Evolutionary conservation across 2,113 vertebrate genomes (phyloP), one percentile per base, ranked within the genome.

Genomic region (Probosciger aterrimus): DNA sequence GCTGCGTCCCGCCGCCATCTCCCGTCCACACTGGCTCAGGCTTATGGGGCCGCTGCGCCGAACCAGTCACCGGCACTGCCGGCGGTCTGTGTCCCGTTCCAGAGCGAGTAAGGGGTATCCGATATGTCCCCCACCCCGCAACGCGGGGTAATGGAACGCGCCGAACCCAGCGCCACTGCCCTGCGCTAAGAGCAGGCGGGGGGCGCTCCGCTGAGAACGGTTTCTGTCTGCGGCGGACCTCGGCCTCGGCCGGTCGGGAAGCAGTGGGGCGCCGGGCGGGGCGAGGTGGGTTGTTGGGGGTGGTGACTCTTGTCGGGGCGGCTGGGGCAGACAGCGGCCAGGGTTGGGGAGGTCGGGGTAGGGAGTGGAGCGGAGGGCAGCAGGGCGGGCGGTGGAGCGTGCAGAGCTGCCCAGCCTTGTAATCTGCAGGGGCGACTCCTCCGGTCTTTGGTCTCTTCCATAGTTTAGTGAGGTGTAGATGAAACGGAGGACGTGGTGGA

Each of bases 361-460:
- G 55, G 6, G 31, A 5, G 46, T 30, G 28, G 27, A 3, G 10
- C 8, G 20, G 35, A 6, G 18, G 39, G 10, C 31, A 19, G 28
- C 22, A 5, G 49, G 64, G 23, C 25, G 2, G 11, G 16, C 9
- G 4, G 18, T 27, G 11, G 31, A 33, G 8, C 5, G 8, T 6
- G 39, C 35, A 0, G 60, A 8, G 55, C 83, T 13, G n/a, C 41
- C 22, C 27, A 0, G 50, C 27, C 3, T 8, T 5, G 17, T 43
- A 14, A 1, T 35, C 30, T 49, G n/a, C 24, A 4, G 30, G 9
- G 65, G 6, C 4, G 6, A 1, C 9, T 41, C 16, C 16, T 2
- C 1, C 2, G 12, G 43, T 15, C 23, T 5, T 5, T 1, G 16
- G 5, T 6, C 6, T 17, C 39, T 7, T 6, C 4, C 3, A 3